phyloP scores from a whole-genome alignment of 1,140 invertebrate genomes.

The Diachasma alloeum region DNA sequence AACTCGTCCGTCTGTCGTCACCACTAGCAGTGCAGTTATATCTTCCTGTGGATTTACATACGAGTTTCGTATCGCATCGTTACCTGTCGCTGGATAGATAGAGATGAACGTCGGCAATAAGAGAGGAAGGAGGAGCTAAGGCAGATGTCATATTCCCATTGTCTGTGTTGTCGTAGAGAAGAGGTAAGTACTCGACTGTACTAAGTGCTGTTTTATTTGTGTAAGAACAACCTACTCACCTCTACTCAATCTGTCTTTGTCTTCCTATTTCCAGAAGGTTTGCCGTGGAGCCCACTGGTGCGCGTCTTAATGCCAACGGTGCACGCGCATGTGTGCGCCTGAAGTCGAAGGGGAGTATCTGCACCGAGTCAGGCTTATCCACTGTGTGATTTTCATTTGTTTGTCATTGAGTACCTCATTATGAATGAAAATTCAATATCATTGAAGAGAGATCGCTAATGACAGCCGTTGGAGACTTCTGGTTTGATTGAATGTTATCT shows the following conservation, averaged over 20 bases:
- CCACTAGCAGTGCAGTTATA: not conserved
- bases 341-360: not conserved
- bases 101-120: constrained; percentile 14
- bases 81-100: constrained; percentile 42
- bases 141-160: constrained; percentile 64
- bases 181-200: constrained; percentile 54
- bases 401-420: not conserved
- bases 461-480: not conserved
- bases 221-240: constrained; percentile 59
- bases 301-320: constrained; percentile 5
- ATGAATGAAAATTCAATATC: not conserved
- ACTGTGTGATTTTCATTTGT: not conserved
- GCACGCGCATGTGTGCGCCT: not conserved
- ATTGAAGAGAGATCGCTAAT: not conserved
- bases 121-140: constrained; percentile 29
- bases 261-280: constrained; percentile 2
- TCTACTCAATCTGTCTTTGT: constrained; percentile 22
- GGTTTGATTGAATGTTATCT: not conserved
- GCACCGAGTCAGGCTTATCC: not conserved
- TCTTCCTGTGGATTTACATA: constrained; percentile 53
- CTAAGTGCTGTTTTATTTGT: constrained; percentile 65
- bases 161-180: constrained; percentile 53
- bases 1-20: not conserved
- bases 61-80: constrained; percentile 48
- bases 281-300: not conserved